Conservation (phyloP, 1,140 invertebrate species). For the Lepidotrigona ventralis region DNA sequence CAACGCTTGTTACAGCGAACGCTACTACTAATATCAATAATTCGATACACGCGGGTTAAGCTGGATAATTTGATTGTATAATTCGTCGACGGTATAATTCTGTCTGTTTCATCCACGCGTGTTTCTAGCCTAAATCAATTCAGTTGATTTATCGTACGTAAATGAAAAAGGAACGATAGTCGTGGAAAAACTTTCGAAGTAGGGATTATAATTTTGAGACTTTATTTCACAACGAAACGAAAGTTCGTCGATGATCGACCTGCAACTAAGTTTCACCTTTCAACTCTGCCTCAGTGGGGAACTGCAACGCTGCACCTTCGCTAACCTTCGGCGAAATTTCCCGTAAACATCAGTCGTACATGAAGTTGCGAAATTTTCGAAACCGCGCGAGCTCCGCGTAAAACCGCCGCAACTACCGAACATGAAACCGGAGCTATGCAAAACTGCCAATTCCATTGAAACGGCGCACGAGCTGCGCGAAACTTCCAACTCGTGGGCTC, state of each 20-base stretch:
- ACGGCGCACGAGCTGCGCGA: neutral
- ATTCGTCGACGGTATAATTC: neutral
- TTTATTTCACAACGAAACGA: no score
- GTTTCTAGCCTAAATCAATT: no score
- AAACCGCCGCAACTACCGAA: neutral
- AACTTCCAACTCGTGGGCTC: neutral
- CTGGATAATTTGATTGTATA: conserved; percentile 9
- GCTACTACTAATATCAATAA: neutral
- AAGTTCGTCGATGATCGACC: neutral
- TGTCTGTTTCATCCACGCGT: neutral
- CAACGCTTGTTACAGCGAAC: neutral
- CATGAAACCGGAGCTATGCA: neutral
- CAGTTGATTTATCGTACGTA: neutral
- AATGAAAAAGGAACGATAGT: neutral
- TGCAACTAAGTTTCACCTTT: neutral
- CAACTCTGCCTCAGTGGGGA: neutral
- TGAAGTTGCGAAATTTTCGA: conserved; percentile 2
- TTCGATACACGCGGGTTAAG: neutral
- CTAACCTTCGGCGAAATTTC: neutral
- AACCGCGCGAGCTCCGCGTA: neutral
- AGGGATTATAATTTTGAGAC: neutral
- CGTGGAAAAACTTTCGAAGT: neutral
- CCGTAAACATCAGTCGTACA: neutral
- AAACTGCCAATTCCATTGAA: conserved; percentile 7
- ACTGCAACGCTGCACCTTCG: no score